These are phyloP conservation scores for Apogon hyalosoma DNA, from an alignment of 2,797 vertebrate species.

Conservation along the genomic window DNA sequence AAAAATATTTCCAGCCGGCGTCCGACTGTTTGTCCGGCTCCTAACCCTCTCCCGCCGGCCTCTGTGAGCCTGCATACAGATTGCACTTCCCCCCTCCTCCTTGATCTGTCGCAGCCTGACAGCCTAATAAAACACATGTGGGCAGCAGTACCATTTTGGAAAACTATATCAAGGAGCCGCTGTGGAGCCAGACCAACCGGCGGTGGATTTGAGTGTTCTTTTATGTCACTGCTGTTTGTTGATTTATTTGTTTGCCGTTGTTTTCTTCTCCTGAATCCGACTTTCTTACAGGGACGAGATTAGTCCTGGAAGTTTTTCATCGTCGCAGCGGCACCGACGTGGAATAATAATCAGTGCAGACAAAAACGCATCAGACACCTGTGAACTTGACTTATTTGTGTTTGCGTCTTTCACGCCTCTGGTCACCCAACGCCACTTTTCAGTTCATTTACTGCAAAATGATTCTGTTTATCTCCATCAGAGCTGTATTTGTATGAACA, in stretches of 20 bases:
- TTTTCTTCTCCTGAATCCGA: not conserved
- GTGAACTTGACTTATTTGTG: no score
- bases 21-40: constrained; percentile 74
- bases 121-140: constrained; percentile 61
- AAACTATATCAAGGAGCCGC: constrained; percentile 52
- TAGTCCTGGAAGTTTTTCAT: constrained; percentile 22
- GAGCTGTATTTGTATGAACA: no score
- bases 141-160: constrained; percentile 42
- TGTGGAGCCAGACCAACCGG: constrained; percentile 10
- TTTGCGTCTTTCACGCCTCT: no score
- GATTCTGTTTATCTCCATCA: no score
- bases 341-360: not conserved
- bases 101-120: constrained; percentile 48
- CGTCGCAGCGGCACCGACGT: not conserved
- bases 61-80: constrained; percentile 83
- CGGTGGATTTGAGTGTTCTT: constrained; percentile 16
- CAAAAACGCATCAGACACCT: no score
- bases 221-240: constrained; percentile 20
- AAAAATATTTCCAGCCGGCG: constrained; percentile 53
- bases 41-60: constrained; percentile 49
- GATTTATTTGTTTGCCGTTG: constrained; percentile 31
- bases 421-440: no score
- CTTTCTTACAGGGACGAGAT: constrained; percentile 15
- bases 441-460: no score
- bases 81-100: constrained; percentile 56